Base-by-base conservation (phyloP, 2,797 vertebrate species). In the Catharus ustulatus region DNA sequence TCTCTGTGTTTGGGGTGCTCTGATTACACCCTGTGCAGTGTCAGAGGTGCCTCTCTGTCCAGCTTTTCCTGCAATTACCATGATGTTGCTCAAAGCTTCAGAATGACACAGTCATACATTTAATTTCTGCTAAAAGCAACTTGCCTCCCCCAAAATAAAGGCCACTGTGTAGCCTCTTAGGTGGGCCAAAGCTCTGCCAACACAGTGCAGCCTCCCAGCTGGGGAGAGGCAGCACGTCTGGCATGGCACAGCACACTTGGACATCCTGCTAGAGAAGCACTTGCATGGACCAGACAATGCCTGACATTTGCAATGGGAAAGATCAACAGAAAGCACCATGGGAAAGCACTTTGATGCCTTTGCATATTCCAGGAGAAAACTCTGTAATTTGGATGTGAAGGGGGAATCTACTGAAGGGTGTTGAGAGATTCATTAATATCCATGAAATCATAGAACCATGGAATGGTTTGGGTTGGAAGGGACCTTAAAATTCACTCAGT, bases 391-490 rank as follows among this genome's bases (percentile, higher is more conserved):
- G 23, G 61, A 59, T 29, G 30, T 12, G 29, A 54, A 82, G 5
- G 26, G 18, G 11, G n/a, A 81, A 81, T 29, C 38, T 40, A 14
- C 21, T 34, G 23, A 63, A 88, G 27, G 27, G 27, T 52, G 40
- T 59, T 58, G 20, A 78, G 45, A 51, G 63, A 32, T 6, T 62
- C 20, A 52, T 48, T 17, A 62, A 9, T 10, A 2, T 3, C 14
- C 0, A 1, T 32, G 54, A 68, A 59, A 81, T 38, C 49, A 75
- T 0, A 24, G 63, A 88, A 42, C 19, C n/a, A 67, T 0, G 5
- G 29, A 71, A n/a, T 7, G 49, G n/a, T 30, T 57, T 71, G 58
- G 23, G 29, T 27, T 38, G 49, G n/a, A 69, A 57, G 13, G n/a
- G 7, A 15, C 19, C 49, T 34, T 26, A 13, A 40, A 77, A 22